Conservation (phyloP, 2,888 invertebrate genomes). For the Tuberolachnus salignus region DNA sequence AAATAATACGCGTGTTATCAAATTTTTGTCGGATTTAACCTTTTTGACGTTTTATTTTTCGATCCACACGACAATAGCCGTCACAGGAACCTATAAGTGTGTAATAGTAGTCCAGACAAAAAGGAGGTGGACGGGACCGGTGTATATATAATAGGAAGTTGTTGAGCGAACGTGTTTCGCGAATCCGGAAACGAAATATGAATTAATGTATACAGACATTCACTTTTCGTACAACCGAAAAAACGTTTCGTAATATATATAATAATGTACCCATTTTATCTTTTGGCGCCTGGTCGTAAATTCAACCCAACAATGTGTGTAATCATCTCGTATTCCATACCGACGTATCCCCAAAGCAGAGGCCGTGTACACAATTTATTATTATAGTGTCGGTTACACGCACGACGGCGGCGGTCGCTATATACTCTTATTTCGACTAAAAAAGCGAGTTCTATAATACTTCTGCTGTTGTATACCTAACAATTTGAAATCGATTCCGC, state of each 20-base stretch:
- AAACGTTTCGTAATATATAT: conserved; percentile 34
- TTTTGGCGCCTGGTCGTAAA: conserved; percentile 30
- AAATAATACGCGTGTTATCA: background rate
- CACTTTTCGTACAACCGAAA: conserved; percentile 25
- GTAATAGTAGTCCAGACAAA: background rate
- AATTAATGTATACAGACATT: conserved; percentile 19
- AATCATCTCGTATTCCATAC: conserved; percentile 6
- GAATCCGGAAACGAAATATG: conserved; percentile 41
- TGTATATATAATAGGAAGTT: conserved; percentile 26
- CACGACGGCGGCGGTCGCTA: background rate
- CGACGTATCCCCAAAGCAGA: too few relatives aligned
- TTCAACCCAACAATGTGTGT: conserved; percentile 23
- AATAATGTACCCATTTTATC: conserved; percentile 5
- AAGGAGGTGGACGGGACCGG: background rate
- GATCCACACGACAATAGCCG: background rate
- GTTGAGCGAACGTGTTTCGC: conserved; percentile 40
- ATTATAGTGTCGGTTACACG: conserved; percentile 16
- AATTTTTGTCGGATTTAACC: background rate
- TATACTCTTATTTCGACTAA: too few relatives aligned
- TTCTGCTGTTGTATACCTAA: too few relatives aligned
- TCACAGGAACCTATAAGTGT: background rate
- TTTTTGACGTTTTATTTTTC: background rate
- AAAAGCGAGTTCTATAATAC: background rate
- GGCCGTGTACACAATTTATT: background rate
- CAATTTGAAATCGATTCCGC: conserved; percentile 17